These are phyloP conservation scores for Saguinus imperator DNA, from an alignment of 2,113 vertebrate genomes.

Conservation along the genomic window DNA sequence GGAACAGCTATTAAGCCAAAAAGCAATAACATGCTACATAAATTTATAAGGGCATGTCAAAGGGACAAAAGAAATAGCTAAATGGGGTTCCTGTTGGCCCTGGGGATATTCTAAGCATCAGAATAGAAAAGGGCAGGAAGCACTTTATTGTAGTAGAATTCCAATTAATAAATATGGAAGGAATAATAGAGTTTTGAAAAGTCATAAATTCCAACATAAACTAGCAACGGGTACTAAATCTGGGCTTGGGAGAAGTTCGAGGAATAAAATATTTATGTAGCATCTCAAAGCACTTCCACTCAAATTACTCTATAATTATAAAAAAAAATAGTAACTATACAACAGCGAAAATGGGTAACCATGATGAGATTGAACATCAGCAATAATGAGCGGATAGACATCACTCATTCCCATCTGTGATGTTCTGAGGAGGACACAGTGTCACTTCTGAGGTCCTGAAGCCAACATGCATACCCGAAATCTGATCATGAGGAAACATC, in stretches of 20 bases:
- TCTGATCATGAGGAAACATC: not conserved
- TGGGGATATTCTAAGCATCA: constrained; percentile 25
- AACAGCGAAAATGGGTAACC: not conserved
- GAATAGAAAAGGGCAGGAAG: constrained; percentile 38
- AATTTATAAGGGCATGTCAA: not conserved
- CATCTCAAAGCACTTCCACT: not conserved
- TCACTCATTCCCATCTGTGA: not conserved
- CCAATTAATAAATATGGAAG: not conserved
- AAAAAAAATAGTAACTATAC: constrained; percentile 34
- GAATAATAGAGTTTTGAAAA: not conserved
- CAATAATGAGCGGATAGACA: not conserved
- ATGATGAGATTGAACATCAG: not conserved
- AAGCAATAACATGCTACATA: not conserved
- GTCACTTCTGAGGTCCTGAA: not conserved
- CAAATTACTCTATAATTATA: not conserved
- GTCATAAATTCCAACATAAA: constrained; percentile 19
- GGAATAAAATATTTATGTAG: not conserved
- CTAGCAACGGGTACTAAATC: not conserved
- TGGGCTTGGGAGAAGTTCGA: not conserved
- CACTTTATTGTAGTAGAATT: constrained; percentile 1
- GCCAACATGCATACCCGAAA: not conserved
- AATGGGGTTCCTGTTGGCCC: not conserved
- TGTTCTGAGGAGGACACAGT: no score
- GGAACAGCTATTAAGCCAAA: not conserved
- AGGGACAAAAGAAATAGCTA: not conserved